These are phyloP conservation scores for Nestor notabilis DNA, from an alignment of 2,113 vertebrate genomes.

Conservation along the genomic window DNA sequence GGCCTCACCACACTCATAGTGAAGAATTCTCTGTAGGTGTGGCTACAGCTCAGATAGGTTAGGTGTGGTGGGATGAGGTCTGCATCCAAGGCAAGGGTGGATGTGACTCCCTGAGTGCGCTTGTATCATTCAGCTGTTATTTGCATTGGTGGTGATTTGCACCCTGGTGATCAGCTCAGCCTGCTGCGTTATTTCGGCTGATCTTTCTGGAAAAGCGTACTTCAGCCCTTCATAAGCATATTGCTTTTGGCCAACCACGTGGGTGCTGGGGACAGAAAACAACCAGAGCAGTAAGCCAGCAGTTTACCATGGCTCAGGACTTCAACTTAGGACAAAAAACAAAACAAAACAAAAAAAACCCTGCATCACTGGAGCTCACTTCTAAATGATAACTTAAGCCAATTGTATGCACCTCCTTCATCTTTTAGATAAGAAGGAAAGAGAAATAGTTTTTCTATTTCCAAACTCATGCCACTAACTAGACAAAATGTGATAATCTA, in stretches of 20 bases:
- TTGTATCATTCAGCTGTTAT: neutral
- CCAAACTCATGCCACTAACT: conserved; percentile 56
- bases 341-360: neutral
- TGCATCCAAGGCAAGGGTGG: neutral
- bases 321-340: neutral
- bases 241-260: neutral
- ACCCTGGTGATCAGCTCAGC: neutral
- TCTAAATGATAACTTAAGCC: conserved; percentile 53
- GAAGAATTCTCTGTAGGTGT: neutral
- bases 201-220: conserved; percentile 44
- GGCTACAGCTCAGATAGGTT: neutral
- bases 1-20: neutral
- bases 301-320: neutral
- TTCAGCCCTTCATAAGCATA: neutral
- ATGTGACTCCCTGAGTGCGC: neutral
- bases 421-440: conserved; percentile 63
- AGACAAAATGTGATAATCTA: conserved; percentile 73
- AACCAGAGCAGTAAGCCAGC: neutral
- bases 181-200: conserved; percentile 2
- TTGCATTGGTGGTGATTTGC: conserved; percentile 2
- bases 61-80: neutral
- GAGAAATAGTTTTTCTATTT: conserved; percentile 58
- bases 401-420: conserved; percentile 46
- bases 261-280: neutral
- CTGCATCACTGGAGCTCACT: neutral